These are phyloP conservation scores for Thamnophis sirtalis DNA, from an alignment of 2,113 vertebrate species.

Conservation along the genomic window DNA sequence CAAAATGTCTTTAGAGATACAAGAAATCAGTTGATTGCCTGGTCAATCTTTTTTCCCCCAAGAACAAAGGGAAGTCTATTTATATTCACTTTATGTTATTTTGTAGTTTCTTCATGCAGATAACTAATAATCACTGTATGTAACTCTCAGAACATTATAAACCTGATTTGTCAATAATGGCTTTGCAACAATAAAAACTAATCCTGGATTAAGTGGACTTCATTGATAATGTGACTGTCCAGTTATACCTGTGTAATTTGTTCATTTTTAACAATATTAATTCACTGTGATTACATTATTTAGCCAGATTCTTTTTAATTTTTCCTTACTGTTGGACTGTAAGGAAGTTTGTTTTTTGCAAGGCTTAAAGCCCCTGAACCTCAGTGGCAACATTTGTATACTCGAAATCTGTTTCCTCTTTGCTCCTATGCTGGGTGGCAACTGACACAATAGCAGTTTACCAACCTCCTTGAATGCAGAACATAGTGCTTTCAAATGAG, in stretches of 20 bases:
- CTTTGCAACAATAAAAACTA: background rate
- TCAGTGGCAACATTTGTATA: background rate
- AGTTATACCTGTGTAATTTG: background rate
- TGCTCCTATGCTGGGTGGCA: background rate
- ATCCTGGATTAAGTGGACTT: no score
- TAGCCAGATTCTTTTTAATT: background rate
- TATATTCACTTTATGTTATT: background rate
- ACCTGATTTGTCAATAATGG: background rate
- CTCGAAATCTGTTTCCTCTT: conserved; percentile 5
- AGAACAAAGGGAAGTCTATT: background rate
- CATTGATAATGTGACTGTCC: background rate
- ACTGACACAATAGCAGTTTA: background rate
- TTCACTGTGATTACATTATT: background rate
- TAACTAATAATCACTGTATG: no score
- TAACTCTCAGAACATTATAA: background rate
- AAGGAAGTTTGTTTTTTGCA: background rate
- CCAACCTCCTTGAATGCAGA: background rate
- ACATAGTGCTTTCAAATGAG: conserved; percentile 1
- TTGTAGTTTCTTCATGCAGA: background rate
- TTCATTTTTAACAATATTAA: background rate
- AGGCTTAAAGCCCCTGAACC: background rate
- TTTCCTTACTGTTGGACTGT: background rate
- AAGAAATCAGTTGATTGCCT: background rate
- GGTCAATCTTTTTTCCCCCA: background rate
- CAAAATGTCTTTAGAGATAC: background rate